A percentile compares a stretch with the other conserved stretches of the same genome.
phyloP scores from a whole-genome alignment of 2,797 vertebrate genomes.

The Leptoclinus maculatus region DNA sequence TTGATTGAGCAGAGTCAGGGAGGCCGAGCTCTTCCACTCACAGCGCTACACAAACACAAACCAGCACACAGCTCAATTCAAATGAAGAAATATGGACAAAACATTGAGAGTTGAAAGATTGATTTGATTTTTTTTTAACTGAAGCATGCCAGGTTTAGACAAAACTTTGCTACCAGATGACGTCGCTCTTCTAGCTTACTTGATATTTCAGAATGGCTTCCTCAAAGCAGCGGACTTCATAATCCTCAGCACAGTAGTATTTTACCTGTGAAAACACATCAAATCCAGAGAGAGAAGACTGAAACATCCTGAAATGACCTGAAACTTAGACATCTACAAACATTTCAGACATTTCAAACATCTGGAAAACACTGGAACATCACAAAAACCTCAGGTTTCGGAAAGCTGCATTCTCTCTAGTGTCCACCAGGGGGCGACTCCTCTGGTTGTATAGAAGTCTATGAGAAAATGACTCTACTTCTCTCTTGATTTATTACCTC shows the following conservation, averaged over 20 bases:
- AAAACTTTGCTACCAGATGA: not conserved
- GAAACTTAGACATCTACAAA: not conserved
- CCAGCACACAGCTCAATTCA: not conserved
- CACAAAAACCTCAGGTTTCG: too few species aligned
- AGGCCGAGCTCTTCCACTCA: constrained; percentile 92
- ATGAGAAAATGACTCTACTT: too few species aligned
- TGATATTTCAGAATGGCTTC: constrained; percentile 91
- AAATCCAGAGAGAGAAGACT: not conserved
- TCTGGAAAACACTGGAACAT: not conserved
- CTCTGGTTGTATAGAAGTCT: too few species aligned
- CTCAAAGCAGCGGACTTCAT: constrained; percentile 89
- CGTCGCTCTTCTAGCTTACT: constrained; percentile 68
- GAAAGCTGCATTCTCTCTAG: too few species aligned
- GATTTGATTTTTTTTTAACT: not conserved
- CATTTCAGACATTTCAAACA: not conserved
- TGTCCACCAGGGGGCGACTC: too few species aligned
- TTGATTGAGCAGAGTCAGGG: constrained; percentile 91
- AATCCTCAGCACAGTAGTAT: constrained; percentile 90
- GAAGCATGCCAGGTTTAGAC: not conserved
- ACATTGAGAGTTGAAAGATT: not conserved
- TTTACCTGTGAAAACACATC: constrained; percentile 85
- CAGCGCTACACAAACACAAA: constrained; percentile 75
- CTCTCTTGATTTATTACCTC: too few species aligned
- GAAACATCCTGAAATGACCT: not conserved
- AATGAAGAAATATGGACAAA: accelerated